Percentiles rank a stretch among this genome's conserved stretches.
Evolutionary conservation across 1,140 invertebrate genomes (phyloP).

Genomic region (Neocloeon triangulifer): DNA sequence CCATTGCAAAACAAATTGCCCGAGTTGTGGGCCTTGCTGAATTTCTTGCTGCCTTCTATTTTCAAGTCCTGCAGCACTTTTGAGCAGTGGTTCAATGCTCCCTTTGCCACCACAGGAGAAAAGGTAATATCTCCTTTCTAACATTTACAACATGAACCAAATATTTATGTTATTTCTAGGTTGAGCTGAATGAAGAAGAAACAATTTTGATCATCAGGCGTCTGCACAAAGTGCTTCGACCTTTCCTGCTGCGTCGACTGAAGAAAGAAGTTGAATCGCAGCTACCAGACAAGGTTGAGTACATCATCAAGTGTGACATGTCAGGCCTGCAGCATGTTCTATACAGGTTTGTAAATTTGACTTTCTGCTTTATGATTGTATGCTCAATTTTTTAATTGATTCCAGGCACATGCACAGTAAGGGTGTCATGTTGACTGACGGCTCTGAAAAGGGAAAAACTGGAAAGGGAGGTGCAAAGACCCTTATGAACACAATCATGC

Average conservation of each 20-base stretch:
- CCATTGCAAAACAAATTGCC: slow-evolving; percentile 43
- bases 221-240: slow-evolving; percentile 44
- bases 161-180: slow-evolving; percentile 11
- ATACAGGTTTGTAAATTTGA: slow-evolving; percentile 18
- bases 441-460: slow-evolving; percentile 27
- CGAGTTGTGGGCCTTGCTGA: slow-evolving; percentile 43
- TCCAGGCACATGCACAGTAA: slow-evolving; percentile 35
- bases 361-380: slow-evolving; percentile 3
- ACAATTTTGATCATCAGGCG: slow-evolving; percentile 48
- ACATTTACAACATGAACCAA: background rate
- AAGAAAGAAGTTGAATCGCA: slow-evolving; percentile 54
- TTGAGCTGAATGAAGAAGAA: slow-evolving; percentile 49
- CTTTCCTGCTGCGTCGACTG: slow-evolving; percentile 37
- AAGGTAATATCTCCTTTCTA: slow-evolving; percentile 19
- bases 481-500: slow-evolving; percentile 51
- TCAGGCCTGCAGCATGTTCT: slow-evolving; percentile 35
- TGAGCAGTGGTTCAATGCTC: slow-evolving; percentile 50
- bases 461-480: slow-evolving; percentile 32
- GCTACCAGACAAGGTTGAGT: slow-evolving; percentile 46
- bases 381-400: slow-evolving; percentile 5
- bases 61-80: slow-evolving; percentile 47
- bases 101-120: slow-evolving; percentile 46
- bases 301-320: slow-evolving; percentile 53
- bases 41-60: slow-evolving; percentile 44
- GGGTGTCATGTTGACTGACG: slow-evolving; percentile 35